Evolutionary conservation across 23 tunicate species (phyloP), one percentile per base, ranked within the genome.

Genomic region (Diplosoma virens): DNA sequence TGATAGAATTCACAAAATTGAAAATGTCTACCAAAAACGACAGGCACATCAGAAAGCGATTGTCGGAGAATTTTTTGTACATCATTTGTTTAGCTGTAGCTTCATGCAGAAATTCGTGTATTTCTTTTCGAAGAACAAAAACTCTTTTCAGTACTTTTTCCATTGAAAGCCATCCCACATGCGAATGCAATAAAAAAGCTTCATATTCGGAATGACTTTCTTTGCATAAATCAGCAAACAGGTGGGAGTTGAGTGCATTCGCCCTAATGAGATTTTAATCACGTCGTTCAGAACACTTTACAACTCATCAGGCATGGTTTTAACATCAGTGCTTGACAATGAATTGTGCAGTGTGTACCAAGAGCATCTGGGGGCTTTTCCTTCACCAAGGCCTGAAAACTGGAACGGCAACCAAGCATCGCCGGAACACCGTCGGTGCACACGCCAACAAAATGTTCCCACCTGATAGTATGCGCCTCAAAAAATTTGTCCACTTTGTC

Each of bases 251-350:
- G n/a, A n/a, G n/a, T n/a, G n/a, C n/a, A n/a, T n/a, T n/a, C n/a
- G n/a, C n/a, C n/a, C n/a, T n/a, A n/a, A n/a, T n/a, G n/a, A n/a
- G n/a, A n/a, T n/a, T 50, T 66, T 66, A 29, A 66, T 66, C 37
- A 66, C 72, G 45, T 66, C 45, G 45, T 66, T 29, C 37, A 66
- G 72, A 66, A 66, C 72, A 66, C 9, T 26, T 66, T 26, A 6
- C 7, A 66, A 66, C 45, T 66, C 72, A 66, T 66, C 37, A 26
- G 72, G 72, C 72, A 27, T 25, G 37, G 72, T 66, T 66, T 66
- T 66, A 66, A 47, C 72, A 66, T 66, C 45, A 66, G 45, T 29
- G 72, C 72, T 66, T 66, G 72, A 29, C 72, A 47, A 29, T 66
- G 28, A 66, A 66, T 66, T 6, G 37, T 66, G 72, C 47, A 66